Base-by-base conservation (phyloP, 2,888 invertebrate genomes). In the Branchipolynoe longqiensis region DNA sequence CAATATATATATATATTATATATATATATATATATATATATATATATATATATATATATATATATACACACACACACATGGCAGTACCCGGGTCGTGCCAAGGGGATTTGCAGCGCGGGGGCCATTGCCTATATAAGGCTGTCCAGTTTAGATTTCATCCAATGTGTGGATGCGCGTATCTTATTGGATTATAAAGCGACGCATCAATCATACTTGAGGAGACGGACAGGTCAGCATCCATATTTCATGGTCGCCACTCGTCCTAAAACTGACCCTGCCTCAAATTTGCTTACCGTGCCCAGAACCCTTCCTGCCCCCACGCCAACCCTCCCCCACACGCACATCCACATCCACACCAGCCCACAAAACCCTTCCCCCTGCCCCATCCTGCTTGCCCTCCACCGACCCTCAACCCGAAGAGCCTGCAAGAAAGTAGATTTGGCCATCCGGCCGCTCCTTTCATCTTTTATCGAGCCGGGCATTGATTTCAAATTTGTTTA, bases 181-280 rank as follows among this genome's bases (percentile, higher is more conserved):
- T 78, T 78, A 78, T 78, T 78, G 78, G 78, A 78, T 78, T 78
- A 78, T 78, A 78, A 78, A 78, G 78, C 78, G 48, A 33, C 28
- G 48, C 78, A 78, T 78, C 78, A 41, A 78, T 78, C 78, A 78
- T 78, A 78, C 78, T 78, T 78, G 78, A 78, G 78, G 78, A 78
- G 78, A 78, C 78, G 48, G 78, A 78, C 78, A 48, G 78, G 78
- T 78, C 78, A 78, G 25, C 78, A 78, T 78, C 78, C 78, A 78
- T 78, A 78, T 78, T 78, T 78, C 78, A 78, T 78, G 78, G 78
- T 78, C 78, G 78, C 78, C 78, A 78, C 78, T 78, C 78, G 78
- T 54, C 78, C 78, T 78, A 78, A 78, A 78, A 78, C 78, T 78
- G 78, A 78, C 78, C 78, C n/a, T n/a, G 28, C 48, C 78, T 78